Evolutionary conservation across 2,888 invertebrate species (phyloP).

Genomic region (Uropetala carovei): DNA sequence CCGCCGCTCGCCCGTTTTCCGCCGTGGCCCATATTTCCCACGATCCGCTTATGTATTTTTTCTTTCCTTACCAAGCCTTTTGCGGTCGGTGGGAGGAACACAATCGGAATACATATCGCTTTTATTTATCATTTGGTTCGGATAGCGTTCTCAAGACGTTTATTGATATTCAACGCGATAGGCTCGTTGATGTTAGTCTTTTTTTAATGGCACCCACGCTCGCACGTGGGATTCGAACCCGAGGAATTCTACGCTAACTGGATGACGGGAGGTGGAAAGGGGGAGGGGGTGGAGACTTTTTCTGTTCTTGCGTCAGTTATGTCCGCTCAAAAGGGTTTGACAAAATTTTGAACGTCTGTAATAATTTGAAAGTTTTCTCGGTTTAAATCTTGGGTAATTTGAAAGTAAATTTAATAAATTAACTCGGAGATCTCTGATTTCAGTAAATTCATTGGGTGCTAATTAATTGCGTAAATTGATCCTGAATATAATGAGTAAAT

Average conservation of each 20-base stretch:
- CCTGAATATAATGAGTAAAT: too few species aligned
- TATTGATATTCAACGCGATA: constrained; percentile 50
- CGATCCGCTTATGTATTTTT: constrained; percentile 45
- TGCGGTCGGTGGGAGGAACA: constrained; percentile 40
- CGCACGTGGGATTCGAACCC: not conserved
- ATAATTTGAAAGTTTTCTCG: too few species aligned
- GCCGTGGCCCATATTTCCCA: constrained; percentile 34
- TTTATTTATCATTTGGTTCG: constrained; percentile 15
- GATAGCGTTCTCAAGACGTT: not conserved
- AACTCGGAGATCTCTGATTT: too few species aligned
- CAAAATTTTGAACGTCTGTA: too few species aligned
- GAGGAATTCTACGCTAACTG: not conserved
- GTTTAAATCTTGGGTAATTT: too few species aligned
- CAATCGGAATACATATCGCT: constrained; percentile 53
- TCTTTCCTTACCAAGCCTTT: constrained; percentile 14
- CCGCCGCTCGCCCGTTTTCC: too few species aligned
- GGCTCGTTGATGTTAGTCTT: not conserved
- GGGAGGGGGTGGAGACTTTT: not conserved
- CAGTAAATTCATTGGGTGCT: too few species aligned
- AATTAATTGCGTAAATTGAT: too few species aligned
- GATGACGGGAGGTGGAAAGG: too few species aligned
- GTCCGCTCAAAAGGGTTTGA: too few species aligned
- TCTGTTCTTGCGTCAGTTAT: too few species aligned
- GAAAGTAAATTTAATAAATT: too few species aligned
- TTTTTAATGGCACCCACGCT: constrained; percentile 27